A percentile compares a stretch with the other conserved stretches of the same genome.
phyloP scores from a whole-genome alignment of 1,140 invertebrate genomes.

The Araneus ventricosus region DNA sequence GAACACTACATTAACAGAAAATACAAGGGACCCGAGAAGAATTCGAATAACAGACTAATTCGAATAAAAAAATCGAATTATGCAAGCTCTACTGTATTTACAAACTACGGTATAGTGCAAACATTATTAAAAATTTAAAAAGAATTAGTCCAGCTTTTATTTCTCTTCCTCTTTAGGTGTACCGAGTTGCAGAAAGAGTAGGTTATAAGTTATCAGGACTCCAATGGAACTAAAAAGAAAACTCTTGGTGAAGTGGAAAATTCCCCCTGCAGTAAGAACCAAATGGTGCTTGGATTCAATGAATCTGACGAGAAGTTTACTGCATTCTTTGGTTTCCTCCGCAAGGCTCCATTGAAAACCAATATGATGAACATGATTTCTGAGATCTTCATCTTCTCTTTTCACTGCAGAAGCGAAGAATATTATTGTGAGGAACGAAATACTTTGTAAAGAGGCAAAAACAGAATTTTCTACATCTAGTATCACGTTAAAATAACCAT shows the following conservation, averaged over 20 bases:
- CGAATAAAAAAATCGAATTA: too few relatives aligned
- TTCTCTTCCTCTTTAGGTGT: not conserved
- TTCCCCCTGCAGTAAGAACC: not conserved
- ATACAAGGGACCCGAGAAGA: too few relatives aligned
- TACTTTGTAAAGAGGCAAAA: not conserved
- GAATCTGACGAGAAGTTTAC: not conserved
- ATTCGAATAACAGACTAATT: too few relatives aligned
- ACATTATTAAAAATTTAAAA: too few relatives aligned
- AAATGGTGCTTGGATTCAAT: not conserved
- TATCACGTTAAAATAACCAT: not conserved
- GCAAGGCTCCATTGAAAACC: not conserved
- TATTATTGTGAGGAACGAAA: not conserved
- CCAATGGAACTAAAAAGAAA: not conserved
- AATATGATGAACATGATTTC: not conserved
- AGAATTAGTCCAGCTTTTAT: too few relatives aligned
- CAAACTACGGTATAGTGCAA: too few relatives aligned
- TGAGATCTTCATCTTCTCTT: not conserved
- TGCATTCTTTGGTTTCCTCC: not conserved
- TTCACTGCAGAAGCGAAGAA: not conserved
- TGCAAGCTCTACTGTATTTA: too few relatives aligned
- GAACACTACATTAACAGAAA: too few relatives aligned
- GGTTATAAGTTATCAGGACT: not conserved
- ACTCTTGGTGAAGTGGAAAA: not conserved
- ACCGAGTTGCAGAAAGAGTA: constrained; percentile 15
- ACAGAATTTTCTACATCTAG: not conserved